Evolutionary conservation across 1,140 invertebrate genomes (phyloP).

Genomic region (Harpegnathos saltator): DNA sequence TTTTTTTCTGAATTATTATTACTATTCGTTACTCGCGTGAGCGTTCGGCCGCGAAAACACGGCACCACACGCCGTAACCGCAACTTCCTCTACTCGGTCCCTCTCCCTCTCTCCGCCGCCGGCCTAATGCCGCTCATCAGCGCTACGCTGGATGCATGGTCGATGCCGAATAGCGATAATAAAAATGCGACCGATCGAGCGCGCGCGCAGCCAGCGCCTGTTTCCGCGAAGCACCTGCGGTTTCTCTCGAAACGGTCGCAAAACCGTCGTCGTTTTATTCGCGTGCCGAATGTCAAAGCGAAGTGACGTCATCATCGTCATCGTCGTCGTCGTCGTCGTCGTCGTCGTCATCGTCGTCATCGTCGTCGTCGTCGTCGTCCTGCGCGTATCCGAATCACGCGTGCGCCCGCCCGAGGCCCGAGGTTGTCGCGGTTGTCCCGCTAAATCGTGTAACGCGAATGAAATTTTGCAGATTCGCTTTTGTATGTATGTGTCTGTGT

Average conservation of each 20-base stretch:
- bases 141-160: constrained; percentile 65
- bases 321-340: no score
- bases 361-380: background rate
- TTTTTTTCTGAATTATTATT: constrained; percentile 57
- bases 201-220: background rate
- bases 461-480: constrained; percentile 72
- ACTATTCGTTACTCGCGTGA: constrained; percentile 73
- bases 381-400: constrained; percentile 1
- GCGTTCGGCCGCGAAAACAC: constrained; percentile 79
- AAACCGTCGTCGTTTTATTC: background rate
- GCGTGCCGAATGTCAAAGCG: constrained; percentile 2
- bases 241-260: background rate
- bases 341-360: background rate
- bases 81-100: constrained; percentile 76
- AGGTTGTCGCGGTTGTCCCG: background rate
- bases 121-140: constrained; percentile 66
- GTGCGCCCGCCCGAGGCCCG: background rate
- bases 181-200: constrained; percentile 28
- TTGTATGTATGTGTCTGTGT: no score
- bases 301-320: no score
- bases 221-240: background rate
- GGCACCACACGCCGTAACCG: constrained; percentile 76
- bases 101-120: constrained; percentile 60
- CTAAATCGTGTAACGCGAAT: constrained; percentile 59
- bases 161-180: constrained; percentile 51